A percentile compares a stretch with the other conserved stretches of the same genome.
phyloP scores from a whole-genome alignment of 2,113 vertebrate genomes.

The Hymenochirus boettgeri region DNA sequence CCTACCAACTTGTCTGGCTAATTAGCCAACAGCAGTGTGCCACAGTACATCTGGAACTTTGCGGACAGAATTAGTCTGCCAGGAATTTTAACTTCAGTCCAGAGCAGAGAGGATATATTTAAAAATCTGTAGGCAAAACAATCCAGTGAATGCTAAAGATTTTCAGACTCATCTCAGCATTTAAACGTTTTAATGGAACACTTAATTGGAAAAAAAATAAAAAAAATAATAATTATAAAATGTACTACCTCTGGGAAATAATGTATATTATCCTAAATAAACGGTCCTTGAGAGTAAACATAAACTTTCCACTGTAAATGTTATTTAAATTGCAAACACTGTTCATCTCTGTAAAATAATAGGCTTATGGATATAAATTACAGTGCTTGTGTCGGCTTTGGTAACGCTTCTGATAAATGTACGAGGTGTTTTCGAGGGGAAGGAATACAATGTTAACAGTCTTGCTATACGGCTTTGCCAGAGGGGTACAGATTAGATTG shows the following conservation, averaged over 20 bases:
- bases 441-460: background rate
- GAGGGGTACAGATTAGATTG: background rate
- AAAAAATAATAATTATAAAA: too few species aligned
- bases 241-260: slow-evolving; percentile 38
- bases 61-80: too few species aligned
- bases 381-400: slow-evolving; percentile 19
- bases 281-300: slow-evolving; percentile 38
- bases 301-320: slow-evolving; percentile 22
- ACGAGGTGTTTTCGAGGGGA: slow-evolving; percentile 12
- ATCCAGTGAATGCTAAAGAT: too few species aligned
- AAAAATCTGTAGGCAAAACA: too few species aligned
- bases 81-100: too few species aligned
- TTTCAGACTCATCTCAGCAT: too few species aligned
- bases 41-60: too few species aligned
- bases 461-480: background rate
- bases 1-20: too few species aligned
- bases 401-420: slow-evolving; percentile 16
- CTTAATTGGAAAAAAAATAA: slow-evolving; percentile 38
- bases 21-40: too few species aligned
- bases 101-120: too few species aligned
- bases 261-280: slow-evolving; percentile 35
- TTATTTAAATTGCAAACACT: slow-evolving; percentile 20
- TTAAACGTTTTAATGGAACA: slow-evolving; percentile 35
- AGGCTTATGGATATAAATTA: slow-evolving; percentile 5
- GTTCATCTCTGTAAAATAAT: background rate